Base-by-base conservation (phyloP, 2,797 vertebrate species). In the Acanthiza pusilla region DNA sequence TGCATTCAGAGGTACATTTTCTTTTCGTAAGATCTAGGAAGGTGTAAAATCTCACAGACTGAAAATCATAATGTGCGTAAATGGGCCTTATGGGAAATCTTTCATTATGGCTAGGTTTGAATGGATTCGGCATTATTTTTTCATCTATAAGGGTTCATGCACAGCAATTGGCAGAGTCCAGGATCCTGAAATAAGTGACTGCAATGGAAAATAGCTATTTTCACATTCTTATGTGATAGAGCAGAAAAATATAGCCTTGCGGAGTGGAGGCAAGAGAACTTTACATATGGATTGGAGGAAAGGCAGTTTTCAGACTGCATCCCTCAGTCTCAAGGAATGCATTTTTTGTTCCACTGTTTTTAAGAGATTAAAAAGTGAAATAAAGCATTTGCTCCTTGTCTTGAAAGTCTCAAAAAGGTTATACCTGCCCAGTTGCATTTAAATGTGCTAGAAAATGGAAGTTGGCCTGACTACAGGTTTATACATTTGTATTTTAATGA, bases 91-190 rank as follows among this genome's bases (percentile, higher is more conserved):
- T 88, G 93, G 72, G 63, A 92, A 93, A 72, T 51, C 29, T 66
- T 62, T 96, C 21, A 72, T 88, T 75, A 36, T 60, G 54, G 10
- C 40, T 78, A 48, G 47, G 12, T 23, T 50, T 77, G 65, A 89
- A 72, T 85, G 68, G 57, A 76, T 89, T 94, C 92, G 85, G 67
- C 54, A 58, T 86, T 92, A 54, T 85, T 91, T 89, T 95, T 89
- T 75, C 58, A 57, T 85, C 38, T 84, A 4, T 19, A 61, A 23
- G 40, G n/a, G 38, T 70, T 91, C 63, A 79, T 40, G 21, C 54
- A 65, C 14, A 91, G 75, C 32, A 83, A 6, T 16, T 80, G 38
- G 43, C 0, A 0, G 65, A 80, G n/a, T 55, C 21, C 47, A 48
- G 32, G 47, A 72, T 77, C 72, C 65, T 38, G 19, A 89, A 95